phyloP scores from a whole-genome alignment of 2,888 invertebrate genomes.

The Apamea sordens region DNA sequence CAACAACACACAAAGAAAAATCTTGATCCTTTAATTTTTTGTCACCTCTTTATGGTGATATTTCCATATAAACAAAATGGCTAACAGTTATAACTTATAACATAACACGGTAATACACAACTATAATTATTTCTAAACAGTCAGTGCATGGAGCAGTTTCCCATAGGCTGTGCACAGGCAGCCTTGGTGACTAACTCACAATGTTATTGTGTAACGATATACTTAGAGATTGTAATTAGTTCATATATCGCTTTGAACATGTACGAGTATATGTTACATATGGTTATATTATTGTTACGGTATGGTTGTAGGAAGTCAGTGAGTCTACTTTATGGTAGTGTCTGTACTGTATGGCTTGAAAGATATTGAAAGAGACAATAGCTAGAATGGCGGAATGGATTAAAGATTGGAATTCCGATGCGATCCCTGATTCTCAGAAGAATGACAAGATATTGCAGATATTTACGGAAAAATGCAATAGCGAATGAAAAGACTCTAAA shows the following conservation, averaged over 20 bases:
- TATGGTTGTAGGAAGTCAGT: slow-evolving; percentile 5
- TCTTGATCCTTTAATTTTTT: neutral
- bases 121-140: slow-evolving; percentile 38
- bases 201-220: slow-evolving; percentile 62
- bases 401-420: neutral
- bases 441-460: neutral
- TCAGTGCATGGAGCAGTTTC: slow-evolving; percentile 39
- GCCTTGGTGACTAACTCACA: slow-evolving; percentile 62
- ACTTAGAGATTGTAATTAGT: slow-evolving; percentile 61
- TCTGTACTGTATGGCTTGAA: neutral
- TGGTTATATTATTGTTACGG: slow-evolving; percentile 2
- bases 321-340: neutral
- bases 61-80: neutral
- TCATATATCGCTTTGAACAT: slow-evolving; percentile 53
- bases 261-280: slow-evolving; percentile 14
- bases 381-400: neutral
- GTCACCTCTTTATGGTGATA: neutral
- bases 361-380: neutral
- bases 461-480: neutral
- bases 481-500: neutral
- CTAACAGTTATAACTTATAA: neutral
- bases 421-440: neutral
- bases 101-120: slow-evolving; percentile 10
- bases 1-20: neutral
- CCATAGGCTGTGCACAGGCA: slow-evolving; percentile 45